A percentile compares a stretch with the other conserved stretches of the same genome.
These are phyloP conservation scores for Motacilla tschutschensis DNA, from an alignment of 2,113 vertebrate genomes.

Conservation along the genomic window DNA sequence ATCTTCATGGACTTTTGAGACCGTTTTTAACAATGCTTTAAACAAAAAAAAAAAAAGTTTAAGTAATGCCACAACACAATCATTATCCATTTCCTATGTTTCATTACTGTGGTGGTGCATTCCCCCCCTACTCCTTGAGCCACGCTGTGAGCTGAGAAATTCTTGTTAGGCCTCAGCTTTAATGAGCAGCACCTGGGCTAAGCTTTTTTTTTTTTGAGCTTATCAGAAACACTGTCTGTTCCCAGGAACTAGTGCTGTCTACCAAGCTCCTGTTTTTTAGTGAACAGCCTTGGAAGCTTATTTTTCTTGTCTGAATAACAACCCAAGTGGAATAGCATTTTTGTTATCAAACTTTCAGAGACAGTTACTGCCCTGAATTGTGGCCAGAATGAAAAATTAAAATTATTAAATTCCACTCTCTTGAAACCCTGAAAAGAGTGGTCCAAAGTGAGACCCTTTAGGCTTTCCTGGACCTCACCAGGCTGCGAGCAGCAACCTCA, in stretches of 20 bases:
- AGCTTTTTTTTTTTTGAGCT: not conserved
- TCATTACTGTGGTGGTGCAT: not conserved
- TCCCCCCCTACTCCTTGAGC: not conserved
- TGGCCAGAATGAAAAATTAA: not conserved
- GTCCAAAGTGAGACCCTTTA: not conserved
- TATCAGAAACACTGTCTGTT: not conserved
- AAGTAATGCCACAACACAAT: not conserved
- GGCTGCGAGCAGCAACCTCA: accelerated
- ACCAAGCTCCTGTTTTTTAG: not conserved
- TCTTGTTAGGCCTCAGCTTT: not conserved
- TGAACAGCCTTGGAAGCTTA: not conserved
- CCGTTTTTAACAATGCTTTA: not conserved
- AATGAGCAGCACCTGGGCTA: not conserved
- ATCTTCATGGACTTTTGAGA: not conserved
- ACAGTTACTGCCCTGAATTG: not conserved
- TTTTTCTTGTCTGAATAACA: not conserved
- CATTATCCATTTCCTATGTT: not conserved
- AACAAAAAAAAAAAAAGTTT: not conserved
- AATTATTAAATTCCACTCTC: not conserved
- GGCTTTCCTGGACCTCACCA: not conserved
- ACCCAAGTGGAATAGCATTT: not conserved
- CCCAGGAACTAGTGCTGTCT: not conserved
- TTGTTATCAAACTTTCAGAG: not conserved
- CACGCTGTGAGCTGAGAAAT: not conserved
- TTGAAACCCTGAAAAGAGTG: not conserved